Conservation (phyloP, 2,797 vertebrate genomes). For the Streptopelia turtur region DNA sequence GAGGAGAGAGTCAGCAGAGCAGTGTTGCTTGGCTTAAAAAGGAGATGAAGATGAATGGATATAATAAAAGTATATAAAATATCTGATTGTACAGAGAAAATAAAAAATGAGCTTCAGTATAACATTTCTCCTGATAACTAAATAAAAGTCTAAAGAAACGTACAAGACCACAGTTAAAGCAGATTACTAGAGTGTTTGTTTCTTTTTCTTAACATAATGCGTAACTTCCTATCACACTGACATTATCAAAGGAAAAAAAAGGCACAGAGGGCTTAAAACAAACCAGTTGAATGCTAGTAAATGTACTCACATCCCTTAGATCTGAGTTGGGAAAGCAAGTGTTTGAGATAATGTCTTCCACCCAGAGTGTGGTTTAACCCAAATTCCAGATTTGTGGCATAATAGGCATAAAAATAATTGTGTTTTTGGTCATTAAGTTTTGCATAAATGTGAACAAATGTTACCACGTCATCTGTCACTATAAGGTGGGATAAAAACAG, state of each 20-base stretch:
- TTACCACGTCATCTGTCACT: not conserved
- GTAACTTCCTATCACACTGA: not conserved
- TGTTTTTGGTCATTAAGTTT: not conserved
- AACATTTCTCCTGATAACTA: not conserved
- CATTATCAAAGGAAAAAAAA: not conserved
- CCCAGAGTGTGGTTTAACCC: not conserved
- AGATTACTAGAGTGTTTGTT: not conserved
- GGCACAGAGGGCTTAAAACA: not conserved
- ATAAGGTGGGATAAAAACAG: not conserved
- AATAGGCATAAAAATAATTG: not conserved
- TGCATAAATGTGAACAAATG: not conserved
- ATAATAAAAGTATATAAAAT: not conserved
- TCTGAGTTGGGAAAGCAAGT: not conserved
- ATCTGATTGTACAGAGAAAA: not conserved
- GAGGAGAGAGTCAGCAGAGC: not conserved
- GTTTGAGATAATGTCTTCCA: not conserved
- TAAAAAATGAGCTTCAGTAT: not conserved
- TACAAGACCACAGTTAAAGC: not conserved
- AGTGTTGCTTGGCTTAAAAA: not conserved
- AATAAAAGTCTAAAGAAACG: not conserved
- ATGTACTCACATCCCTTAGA: not conserved
- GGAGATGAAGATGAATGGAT: not conserved
- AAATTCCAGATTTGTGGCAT: conserved; percentile 16
- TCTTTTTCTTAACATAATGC: not conserved
- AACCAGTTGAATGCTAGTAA: not conserved